These are phyloP conservation scores for Tauraco erythrolophus DNA, from an alignment of 2,113 vertebrate genomes.

Conservation along the genomic window DNA sequence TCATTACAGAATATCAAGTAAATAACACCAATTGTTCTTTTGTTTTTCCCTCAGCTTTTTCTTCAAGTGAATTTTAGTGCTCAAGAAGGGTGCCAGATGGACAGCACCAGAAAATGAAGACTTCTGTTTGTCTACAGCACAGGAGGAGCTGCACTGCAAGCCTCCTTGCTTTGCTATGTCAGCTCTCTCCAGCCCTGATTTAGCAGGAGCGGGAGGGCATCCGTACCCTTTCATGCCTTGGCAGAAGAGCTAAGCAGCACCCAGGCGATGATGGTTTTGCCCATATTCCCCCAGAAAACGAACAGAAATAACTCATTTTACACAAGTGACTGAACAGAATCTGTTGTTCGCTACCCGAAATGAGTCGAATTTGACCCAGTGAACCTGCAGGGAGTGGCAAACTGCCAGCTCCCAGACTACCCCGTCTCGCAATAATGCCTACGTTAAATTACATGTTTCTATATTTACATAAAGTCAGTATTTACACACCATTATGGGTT, in stretches of 20 bases:
- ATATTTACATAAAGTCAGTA: slow-evolving; percentile 77
- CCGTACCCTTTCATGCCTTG: neutral
- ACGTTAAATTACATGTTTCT: slow-evolving; percentile 68
- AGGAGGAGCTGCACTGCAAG: neutral
- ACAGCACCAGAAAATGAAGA: slow-evolving; percentile 46
- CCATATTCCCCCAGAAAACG: neutral
- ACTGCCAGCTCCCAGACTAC: slow-evolving; percentile 22
- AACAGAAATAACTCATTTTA: slow-evolving; percentile 41
- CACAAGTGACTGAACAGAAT: slow-evolving; percentile 4
- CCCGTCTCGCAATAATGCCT: slow-evolving; percentile 37
- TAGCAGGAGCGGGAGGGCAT: slow-evolving; percentile 9
- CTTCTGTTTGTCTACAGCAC: slow-evolving; percentile 17
- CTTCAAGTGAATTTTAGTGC: slow-evolving; percentile 29
- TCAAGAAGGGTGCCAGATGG: slow-evolving; percentile 53
- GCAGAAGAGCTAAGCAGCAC: slow-evolving; percentile 18
- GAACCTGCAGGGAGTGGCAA: slow-evolving; percentile 5
- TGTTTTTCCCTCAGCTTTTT: neutral
- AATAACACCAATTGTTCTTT: slow-evolving; percentile 26
- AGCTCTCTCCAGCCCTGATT: slow-evolving; percentile 7
- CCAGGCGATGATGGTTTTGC: neutral
- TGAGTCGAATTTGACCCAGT: slow-evolving; percentile 25
- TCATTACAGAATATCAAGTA: slow-evolving; percentile 72
- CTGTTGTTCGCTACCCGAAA: neutral
- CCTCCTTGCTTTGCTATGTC: neutral
- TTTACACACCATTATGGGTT: slow-evolving; percentile 78